Conservation (phyloP, 2,113 vertebrate genomes). For the Pluvianellus socialis region DNA sequence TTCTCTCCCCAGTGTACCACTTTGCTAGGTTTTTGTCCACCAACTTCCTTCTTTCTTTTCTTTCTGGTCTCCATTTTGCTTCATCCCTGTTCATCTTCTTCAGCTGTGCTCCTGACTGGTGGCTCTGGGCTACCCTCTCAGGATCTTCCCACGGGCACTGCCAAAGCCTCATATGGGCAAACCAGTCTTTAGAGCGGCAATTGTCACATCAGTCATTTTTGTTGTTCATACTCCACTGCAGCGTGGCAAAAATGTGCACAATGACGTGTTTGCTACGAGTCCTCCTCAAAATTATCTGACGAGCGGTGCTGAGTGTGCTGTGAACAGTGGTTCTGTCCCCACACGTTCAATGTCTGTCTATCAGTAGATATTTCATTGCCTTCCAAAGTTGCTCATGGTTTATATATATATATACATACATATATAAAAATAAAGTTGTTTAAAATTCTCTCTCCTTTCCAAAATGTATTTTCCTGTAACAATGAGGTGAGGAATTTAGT, state of each 20-base stretch:
- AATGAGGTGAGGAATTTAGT: background rate
- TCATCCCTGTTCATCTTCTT: background rate
- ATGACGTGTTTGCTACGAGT: background rate
- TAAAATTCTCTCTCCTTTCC: background rate
- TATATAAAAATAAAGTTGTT: background rate
- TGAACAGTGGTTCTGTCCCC: background rate
- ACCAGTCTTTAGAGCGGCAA: background rate
- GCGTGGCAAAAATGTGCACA: background rate
- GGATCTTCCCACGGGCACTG: background rate
- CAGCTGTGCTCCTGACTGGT: background rate
- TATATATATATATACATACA: no score
- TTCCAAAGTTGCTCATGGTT: background rate
- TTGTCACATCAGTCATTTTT: accelerated
- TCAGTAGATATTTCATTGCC: background rate
- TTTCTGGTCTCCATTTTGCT: background rate
- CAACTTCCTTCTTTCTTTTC: background rate
- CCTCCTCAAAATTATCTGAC: background rate
- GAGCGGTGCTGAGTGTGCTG: background rate
- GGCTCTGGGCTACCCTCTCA: background rate
- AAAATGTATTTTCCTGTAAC: background rate
- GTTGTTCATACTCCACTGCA: background rate
- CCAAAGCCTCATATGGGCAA: background rate
- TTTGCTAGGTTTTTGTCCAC: background rate
- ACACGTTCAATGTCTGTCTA: background rate
- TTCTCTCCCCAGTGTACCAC: background rate